Percentiles rank a stretch among this genome's conserved stretches.
These are phyloP conservation scores for Chrysochloris asiatica DNA, from an alignment of 2,113 vertebrate species.

Conservation along the genomic window DNA sequence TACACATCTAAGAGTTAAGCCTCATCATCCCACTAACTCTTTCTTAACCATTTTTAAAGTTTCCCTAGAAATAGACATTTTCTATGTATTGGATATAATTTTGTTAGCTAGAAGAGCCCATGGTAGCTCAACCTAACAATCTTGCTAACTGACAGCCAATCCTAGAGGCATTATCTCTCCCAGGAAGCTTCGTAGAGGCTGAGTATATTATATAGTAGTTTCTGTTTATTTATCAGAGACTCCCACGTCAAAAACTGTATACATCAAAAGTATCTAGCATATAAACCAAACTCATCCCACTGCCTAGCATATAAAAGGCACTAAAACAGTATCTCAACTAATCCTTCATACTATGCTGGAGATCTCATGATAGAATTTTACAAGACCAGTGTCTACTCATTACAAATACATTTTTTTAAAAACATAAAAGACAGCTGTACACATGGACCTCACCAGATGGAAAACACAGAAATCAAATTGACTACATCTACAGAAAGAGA, in stretches of 20 bases:
- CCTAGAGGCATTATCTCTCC: neutral
- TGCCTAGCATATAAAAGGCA: too few relatives aligned
- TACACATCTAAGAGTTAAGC: conserved; percentile 5
- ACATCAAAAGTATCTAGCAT: neutral
- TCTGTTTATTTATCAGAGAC: neutral
- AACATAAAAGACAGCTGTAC: too few relatives aligned
- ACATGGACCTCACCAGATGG: too few relatives aligned
- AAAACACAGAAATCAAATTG: too few relatives aligned
- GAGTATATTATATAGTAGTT: neutral
- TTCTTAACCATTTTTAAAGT: neutral
- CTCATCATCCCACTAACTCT: neutral
- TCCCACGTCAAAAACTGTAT: neutral
- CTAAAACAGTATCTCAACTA: neutral
- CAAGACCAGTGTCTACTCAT: too few relatives aligned
- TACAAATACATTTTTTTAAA: too few relatives aligned
- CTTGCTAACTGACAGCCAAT: neutral
- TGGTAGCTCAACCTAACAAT: neutral
- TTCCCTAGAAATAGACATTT: neutral
- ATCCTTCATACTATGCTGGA: too few relatives aligned
- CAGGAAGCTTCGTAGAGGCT: neutral
- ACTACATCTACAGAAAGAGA: too few relatives aligned
- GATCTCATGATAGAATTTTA: too few relatives aligned
- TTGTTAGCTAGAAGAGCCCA: neutral
- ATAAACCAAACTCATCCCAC: too few relatives aligned
- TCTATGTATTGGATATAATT: neutral